A percentile compares a stretch with the other conserved stretches of the same genome.
These are phyloP conservation scores for Listrodromus nycthemerus DNA, from an alignment of 2,888 invertebrate genomes.

Conservation along the genomic window DNA sequence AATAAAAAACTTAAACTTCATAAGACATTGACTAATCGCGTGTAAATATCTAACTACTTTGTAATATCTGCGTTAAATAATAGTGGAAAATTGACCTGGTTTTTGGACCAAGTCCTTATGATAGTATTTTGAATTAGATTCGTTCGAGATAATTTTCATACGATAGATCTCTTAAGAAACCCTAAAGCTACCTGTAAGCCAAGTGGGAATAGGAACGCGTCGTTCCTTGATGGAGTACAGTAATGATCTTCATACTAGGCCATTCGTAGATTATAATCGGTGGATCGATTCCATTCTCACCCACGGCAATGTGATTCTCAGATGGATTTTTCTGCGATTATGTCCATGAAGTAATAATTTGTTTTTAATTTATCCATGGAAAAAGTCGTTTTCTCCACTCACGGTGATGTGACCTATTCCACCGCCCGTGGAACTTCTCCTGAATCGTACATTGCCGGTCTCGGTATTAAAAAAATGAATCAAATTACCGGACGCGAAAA, in stretches of 20 bases:
- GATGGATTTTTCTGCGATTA: conserved; percentile 88
- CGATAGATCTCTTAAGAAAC: background rate
- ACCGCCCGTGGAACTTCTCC: conserved; percentile 91
- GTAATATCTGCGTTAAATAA: no score
- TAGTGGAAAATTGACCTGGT: no score
- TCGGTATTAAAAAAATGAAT: conserved; percentile 91
- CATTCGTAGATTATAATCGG: conserved; percentile 93
- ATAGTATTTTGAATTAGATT: background rate
- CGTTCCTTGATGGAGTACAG: conserved; percentile 92
- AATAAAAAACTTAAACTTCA: no score
- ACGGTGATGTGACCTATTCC: conserved; percentile 93
- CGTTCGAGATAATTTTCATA: background rate
- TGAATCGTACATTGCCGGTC: conserved; percentile 89
- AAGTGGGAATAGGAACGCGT: conserved; percentile 90
- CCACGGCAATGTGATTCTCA: conserved; percentile 91
- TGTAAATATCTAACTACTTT: no score
- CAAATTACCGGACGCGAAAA: conserved; percentile 93
- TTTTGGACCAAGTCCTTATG: no score
- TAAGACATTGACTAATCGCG: no score
- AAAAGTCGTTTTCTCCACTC: conserved; percentile 76
- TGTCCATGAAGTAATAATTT: conserved; percentile 11
- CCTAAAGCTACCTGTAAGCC: conserved; percentile 87
- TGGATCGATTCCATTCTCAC: conserved; percentile 91
- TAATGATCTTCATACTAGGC: conserved; percentile 91
- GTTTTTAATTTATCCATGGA: conserved; percentile 9